phyloP scores from a whole-genome alignment of 2,888 invertebrate genomes.

The Drosophila aldrichi region DNA sequence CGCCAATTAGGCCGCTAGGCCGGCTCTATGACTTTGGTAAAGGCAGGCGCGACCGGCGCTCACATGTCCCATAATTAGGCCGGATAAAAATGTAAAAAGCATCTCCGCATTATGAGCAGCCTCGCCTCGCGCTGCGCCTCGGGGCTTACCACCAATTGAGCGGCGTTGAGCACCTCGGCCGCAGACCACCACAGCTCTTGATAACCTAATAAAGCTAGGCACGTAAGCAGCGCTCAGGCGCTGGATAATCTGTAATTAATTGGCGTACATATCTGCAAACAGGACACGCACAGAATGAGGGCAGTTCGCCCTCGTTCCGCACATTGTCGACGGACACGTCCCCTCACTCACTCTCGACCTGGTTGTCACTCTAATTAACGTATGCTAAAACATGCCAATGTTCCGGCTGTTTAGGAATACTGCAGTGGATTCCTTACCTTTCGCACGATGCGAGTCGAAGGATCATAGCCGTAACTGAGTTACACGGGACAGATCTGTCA shows the following conservation, averaged over 20 bases:
- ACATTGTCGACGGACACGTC: constrained; percentile 26
- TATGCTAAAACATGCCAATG: background rate
- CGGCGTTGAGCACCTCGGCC: constrained; percentile 20
- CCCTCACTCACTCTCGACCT: background rate
- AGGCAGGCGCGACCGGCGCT: background rate
- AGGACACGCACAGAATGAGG: constrained; percentile 56
- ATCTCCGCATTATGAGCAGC: background rate
- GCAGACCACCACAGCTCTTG: constrained; percentile 23
- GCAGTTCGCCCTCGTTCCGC: constrained; percentile 14
- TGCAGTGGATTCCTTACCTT: background rate
- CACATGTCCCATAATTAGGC: constrained; percentile 11
- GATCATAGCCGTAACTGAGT: no score
- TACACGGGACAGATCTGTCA: no score
- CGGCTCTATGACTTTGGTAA: no score
- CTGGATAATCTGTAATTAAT: constrained; percentile 80
- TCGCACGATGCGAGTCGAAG: no score
- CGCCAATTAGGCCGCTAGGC: constrained; percentile 56
- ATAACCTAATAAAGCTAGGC: constrained; percentile 64
- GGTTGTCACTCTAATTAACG: background rate
- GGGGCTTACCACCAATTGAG: constrained; percentile 52
- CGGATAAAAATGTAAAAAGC: constrained; percentile 21
- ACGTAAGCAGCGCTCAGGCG: constrained; percentile 37
- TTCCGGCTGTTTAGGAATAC: background rate
- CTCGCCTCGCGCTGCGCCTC: background rate
- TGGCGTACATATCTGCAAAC: constrained; percentile 67